These are phyloP conservation scores for Tarsius wallacei DNA, from an alignment of 2,797 vertebrate genomes.

Conservation along the genomic window DNA sequence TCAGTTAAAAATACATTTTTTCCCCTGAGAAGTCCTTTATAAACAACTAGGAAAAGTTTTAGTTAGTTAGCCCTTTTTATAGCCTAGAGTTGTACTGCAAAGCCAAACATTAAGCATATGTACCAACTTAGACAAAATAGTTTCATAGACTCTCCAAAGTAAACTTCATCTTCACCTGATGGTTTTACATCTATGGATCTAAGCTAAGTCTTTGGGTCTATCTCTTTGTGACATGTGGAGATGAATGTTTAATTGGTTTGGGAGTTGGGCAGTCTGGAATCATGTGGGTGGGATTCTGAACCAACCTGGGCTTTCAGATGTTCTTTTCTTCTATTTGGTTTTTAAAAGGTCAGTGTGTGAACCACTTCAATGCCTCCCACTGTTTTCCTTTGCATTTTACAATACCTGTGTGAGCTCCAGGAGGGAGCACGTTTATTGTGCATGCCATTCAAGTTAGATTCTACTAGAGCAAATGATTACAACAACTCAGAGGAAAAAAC, in stretches of 20 bases:
- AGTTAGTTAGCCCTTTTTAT: background rate
- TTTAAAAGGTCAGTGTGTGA: conserved; percentile 87
- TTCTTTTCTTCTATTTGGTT: conserved; percentile 79
- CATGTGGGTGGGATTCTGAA: conserved; percentile 49
- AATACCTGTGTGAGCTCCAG: conserved; percentile 85
- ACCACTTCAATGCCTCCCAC: conserved; percentile 86
- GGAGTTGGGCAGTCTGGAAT: background rate
- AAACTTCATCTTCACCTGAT: background rate
- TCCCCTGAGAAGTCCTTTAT: background rate
- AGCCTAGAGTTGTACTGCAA: background rate
- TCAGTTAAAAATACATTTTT: background rate
- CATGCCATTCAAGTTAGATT: conserved; percentile 89
- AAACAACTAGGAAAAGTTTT: background rate
- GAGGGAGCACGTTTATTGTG: conserved; percentile 87
- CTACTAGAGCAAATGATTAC: conserved; percentile 89
- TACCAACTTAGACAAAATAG: background rate
- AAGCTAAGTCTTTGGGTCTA: background rate
- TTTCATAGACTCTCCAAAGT: background rate
- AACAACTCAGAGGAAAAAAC: conserved; percentile 85
- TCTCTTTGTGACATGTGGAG: background rate
- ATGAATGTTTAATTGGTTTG: background rate
- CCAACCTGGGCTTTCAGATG: conserved; percentile 66
- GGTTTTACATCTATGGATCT: background rate
- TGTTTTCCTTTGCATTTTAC: conserved; percentile 89
- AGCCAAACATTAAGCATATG: background rate